Evolutionary conservation across 2,888 invertebrate genomes (phyloP).

Genomic region (Candidula unifasciata): DNA sequence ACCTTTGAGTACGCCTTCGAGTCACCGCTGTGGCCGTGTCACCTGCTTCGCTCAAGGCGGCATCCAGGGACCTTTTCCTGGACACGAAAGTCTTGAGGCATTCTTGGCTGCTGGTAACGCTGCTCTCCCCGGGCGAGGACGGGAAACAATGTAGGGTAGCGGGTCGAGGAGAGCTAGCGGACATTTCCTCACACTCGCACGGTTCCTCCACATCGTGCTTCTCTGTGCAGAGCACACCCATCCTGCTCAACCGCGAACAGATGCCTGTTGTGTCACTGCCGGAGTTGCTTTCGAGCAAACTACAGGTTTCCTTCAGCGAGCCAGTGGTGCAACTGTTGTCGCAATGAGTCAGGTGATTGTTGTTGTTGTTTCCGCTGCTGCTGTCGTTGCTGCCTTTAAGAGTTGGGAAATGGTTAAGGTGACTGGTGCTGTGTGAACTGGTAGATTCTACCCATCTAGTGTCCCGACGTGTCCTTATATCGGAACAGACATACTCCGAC

Average conservation of each 20-base stretch:
- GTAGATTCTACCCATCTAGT: not conserved
- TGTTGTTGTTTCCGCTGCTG: constrained; percentile 31
- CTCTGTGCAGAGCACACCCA: constrained; percentile 51
- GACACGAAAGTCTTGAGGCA: not conserved
- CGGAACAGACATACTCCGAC: constrained; percentile 37
- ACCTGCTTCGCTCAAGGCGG: not conserved
- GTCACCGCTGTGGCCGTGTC: not conserved
- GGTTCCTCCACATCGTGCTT: constrained; percentile 33
- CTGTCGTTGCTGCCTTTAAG: constrained; percentile 40
- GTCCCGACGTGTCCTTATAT: constrained; percentile 41
- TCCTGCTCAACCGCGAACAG: not conserved
- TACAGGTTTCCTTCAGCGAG: constrained; percentile 13
- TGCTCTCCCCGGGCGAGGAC: constrained; percentile 15
- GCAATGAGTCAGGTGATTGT: constrained; percentile 13
- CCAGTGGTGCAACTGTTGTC: constrained; percentile 16
- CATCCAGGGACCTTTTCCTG: constrained; percentile 41
- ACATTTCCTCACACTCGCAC: constrained; percentile 37
- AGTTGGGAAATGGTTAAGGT: constrained; percentile 18
- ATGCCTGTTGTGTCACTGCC: constrained; percentile 2
- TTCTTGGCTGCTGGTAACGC: constrained; percentile 19
- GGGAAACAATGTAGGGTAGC: constrained; percentile 42
- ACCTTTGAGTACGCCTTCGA: constrained; percentile 31
- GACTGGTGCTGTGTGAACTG: not conserved
- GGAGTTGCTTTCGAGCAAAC: constrained; percentile 7
- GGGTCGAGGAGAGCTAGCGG: constrained; percentile 43